Evolutionary conservation across 2,113 vertebrate genomes (phyloP).

Genomic region (Sphyrna mokarran): DNA sequence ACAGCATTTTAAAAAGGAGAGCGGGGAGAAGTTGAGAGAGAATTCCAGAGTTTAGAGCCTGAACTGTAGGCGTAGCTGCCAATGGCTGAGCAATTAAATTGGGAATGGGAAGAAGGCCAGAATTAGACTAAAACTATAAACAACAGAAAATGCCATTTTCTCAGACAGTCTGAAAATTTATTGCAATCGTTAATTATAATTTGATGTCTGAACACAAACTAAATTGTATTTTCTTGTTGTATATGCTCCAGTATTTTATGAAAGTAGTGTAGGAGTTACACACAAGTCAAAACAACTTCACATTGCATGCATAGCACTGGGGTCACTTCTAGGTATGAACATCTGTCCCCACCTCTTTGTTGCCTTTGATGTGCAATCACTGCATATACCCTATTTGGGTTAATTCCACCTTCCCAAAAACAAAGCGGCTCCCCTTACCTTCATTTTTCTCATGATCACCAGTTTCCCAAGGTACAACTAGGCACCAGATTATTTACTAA

Average conservation of each 20-base stretch:
- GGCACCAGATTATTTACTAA: constrained; percentile 1
- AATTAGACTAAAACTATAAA: not conserved
- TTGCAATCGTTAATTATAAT: not conserved
- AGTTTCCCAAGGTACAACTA: not conserved
- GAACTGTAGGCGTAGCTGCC: not conserved
- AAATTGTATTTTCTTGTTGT: not conserved
- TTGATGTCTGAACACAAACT: not conserved
- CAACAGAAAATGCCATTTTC: not conserved
- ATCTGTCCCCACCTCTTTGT: constrained; percentile 35
- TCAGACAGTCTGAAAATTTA: not conserved
- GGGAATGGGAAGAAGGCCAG: not conserved
- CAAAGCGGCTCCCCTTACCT: constrained; percentile 24
- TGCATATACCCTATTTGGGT: constrained; percentile 49
- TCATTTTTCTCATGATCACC: not conserved
- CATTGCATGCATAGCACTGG: not conserved
- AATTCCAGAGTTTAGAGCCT: not conserved
- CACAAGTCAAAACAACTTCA: not conserved
- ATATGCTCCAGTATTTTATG: not conserved
- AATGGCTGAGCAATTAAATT: not conserved
- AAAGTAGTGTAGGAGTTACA: not conserved
- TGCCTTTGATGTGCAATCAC: constrained; percentile 57
- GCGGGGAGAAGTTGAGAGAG: too few relatives aligned
- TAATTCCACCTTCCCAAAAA: constrained; percentile 45
- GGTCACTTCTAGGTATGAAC: constrained; percentile 53
- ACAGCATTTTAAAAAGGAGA: not conserved